These are phyloP conservation scores for Cartodere bifasciata DNA, from an alignment of 2,888 invertebrate genomes.

Conservation along the genomic window DNA sequence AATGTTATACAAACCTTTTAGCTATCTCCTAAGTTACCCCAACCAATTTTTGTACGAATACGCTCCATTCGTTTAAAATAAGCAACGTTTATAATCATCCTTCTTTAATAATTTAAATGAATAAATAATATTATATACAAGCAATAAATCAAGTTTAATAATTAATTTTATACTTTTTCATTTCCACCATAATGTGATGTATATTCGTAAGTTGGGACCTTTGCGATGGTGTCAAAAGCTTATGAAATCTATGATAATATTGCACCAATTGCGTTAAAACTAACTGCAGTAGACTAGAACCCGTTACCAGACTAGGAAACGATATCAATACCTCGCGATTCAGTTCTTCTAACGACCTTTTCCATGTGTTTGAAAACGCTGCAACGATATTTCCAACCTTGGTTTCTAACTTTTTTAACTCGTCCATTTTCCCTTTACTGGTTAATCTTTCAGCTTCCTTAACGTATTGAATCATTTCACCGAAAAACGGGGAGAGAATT, in stretches of 20 bases:
- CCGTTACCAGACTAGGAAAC: constrained; percentile 93
- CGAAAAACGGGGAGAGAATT: constrained; percentile 89
- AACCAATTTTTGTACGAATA: too few species aligned
- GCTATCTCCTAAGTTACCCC: too few species aligned
- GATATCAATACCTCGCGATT: constrained; percentile 89
- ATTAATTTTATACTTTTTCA: constrained; percentile 96
- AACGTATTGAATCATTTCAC: constrained; percentile 90
- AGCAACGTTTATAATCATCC: too few species aligned
- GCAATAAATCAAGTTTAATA: constrained; percentile 48
- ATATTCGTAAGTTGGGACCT: constrained; percentile 90
- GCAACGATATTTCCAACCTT: constrained; percentile 78
- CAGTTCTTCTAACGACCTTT: constrained; percentile 85
- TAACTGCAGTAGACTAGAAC: constrained; percentile 86
- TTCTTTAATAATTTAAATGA: too few species aligned
- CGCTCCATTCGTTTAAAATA: too few species aligned
- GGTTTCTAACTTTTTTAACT: constrained; percentile 60
- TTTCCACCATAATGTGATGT: constrained; percentile 98
- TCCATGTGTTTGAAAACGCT: constrained; percentile 89
- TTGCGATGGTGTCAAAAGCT: constrained; percentile 74
- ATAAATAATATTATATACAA: too few species aligned
- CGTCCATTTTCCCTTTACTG: constrained; percentile 61
- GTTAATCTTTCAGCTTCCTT: constrained; percentile 83
- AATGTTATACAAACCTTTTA: too few species aligned
- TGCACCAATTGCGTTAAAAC: constrained; percentile 92
- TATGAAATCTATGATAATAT: constrained; percentile 95